Evolutionary conservation across 2,888 invertebrate genomes (phyloP), one percentile per base, ranked within the genome.

Genomic region (Trichacis sp.): DNA sequence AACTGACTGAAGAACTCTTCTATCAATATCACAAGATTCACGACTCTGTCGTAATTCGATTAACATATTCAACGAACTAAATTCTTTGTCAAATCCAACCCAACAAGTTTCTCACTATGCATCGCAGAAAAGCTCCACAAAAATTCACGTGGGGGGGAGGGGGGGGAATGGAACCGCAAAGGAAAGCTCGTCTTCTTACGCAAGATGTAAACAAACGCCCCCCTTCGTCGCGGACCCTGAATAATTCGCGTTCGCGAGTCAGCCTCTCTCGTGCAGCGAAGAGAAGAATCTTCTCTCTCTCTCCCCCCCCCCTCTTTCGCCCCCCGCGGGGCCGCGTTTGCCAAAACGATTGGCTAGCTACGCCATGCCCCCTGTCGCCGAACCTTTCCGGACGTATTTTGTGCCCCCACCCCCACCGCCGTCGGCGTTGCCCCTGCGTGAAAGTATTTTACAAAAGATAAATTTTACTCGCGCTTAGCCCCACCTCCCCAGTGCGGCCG

Each of bases 391-490:
- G 42, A 67, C 70, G 57, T 60, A 50, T 64, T 62, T 62, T 53
- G 61, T 64, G 62, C 64, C 64, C 62, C 70, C 59, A 70, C 64
- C 62, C 5, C 24, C 63, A 66, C 56, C 65, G 58, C 56, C 73
- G 73, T 77, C 77, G 70, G 71, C n/a, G 33, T n/a, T n/a, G 33
- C 11, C n/a, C 2, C 52, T 74, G 73, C 75, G 79, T 76, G 78
- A 79, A 79, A 79, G 79, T 79, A 5, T 73, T 62, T 71, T 71
- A 79, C 79, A 78, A 79, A 77, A 78, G 79, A 79, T 79, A 78
- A 78, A 79, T 79, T 78, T 78, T 76, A 79, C 73, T 61, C 66
- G 61, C 64, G 69, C 59, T 65, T 64, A 58, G 33, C 64, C n/a
- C 61, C 65, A 65, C 66, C 56, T 70, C 65, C 42, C 64, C 67